A percentile compares a stretch with the other conserved stretches of the same genome.
Evolutionary conservation across 2,797 vertebrate species (phyloP).

Genomic region (Falco naumanni): DNA sequence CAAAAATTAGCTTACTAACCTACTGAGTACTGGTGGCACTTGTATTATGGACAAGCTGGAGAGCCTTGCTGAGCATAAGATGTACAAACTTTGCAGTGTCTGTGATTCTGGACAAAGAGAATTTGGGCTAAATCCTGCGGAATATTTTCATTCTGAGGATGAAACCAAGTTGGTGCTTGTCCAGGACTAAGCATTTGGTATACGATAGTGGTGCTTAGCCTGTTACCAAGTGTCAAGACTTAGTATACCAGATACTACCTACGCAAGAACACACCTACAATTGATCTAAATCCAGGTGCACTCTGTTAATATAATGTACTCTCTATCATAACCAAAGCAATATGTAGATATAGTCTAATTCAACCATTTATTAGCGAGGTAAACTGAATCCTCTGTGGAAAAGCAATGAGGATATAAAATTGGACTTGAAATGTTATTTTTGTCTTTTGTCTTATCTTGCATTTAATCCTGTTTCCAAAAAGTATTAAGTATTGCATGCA

Average conservation of each 20-base stretch:
- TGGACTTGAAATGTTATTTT: not conserved
- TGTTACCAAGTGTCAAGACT: not conserved
- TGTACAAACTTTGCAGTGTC: not conserved
- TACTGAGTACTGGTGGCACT: not conserved
- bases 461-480: not conserved
- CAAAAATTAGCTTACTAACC: not conserved
- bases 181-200: not conserved
- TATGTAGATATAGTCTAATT: not conserved
- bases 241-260: not conserved
- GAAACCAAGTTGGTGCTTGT: not conserved
- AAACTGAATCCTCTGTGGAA: not conserved
- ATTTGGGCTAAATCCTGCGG: not conserved
- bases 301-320: not conserved
- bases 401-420: not conserved
- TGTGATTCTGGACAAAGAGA: not conserved
- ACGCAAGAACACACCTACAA: not conserved
- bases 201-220: not conserved
- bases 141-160: not conserved
- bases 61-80: not conserved
- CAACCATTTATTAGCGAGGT: not conserved
- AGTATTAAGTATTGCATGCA: not conserved
- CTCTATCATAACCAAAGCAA: not conserved
- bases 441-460: not conserved
- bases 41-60: not conserved
- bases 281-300: not conserved